Evolutionary conservation across 2,888 invertebrate genomes (phyloP), one percentile per base, ranked within the genome.

Genomic region (Alsophila aescularia): DNA sequence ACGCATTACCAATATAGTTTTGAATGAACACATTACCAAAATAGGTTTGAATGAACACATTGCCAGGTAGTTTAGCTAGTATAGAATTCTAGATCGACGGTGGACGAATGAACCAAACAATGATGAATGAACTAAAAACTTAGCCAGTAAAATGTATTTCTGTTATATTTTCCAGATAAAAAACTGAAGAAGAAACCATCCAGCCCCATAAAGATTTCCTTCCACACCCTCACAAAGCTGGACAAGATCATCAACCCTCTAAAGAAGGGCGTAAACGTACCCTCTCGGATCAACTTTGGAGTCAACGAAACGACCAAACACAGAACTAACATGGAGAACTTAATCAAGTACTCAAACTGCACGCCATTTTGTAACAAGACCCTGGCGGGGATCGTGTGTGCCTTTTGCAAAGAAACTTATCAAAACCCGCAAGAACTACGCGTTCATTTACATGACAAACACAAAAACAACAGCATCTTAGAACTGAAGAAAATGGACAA

Each of bases 291-390:
- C 9, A 42, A 69, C 0, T 50, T 70, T 0, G 62, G 73, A 0
- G 58, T 82, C 7, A 82, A 70, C 13, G 87, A 87, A 7, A 77
- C 72, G 18, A 69, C 73, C 0, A 88, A 88, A 54, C 83, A 87
- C 66, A 77, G 77, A 15, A 50, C 63, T 0, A 90, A 90, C 52
- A 70, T 89, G 0, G 79, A 85, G 6, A 85, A 83, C 13, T 58
- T 90, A 0, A 59, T 90, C 0, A 87, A 83, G 59, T 73, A 87
- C 44, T 89, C 90, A 0, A 90, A 90, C 53, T 88, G 87, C 16
- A 88, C 89, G 0, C 89, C 89, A 0, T 90, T 90, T 42, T 77
- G 75, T 0, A 87, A 85, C 48, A 89, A 87, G 63, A 85, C 85
- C 0, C 41, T 87, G 3, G 59, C 79, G 5, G 90, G 90, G 0